These are phyloP conservation scores for Apus apus DNA, from an alignment of 2,113 vertebrate species.

Conservation along the genomic window DNA sequence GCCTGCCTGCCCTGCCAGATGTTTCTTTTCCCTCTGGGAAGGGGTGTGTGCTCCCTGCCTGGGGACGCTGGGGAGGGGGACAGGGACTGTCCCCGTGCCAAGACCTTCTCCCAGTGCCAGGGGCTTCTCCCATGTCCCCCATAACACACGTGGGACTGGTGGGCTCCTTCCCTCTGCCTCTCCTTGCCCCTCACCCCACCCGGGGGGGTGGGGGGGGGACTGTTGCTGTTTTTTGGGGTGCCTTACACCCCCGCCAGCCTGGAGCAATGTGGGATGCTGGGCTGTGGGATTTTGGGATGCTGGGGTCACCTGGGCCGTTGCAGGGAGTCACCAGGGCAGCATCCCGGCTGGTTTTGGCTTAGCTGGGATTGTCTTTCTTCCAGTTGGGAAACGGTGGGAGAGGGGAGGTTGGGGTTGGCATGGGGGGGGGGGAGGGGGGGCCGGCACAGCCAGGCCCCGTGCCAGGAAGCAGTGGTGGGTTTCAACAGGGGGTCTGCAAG, in stretches of 20 bases:
- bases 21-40: conserved; percentile 30
- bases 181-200: fast-evolving
- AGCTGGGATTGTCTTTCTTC: fast-evolving
- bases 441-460: neutral
- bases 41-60: neutral
- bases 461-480: neutral
- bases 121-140: neutral
- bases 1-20: conserved; percentile 20
- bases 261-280: neutral
- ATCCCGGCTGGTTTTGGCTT: fast-evolving
- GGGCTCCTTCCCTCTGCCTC: neutral
- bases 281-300: neutral
- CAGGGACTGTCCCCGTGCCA: neutral
- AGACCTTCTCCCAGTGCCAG: fast-evolving
- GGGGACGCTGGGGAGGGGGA: neutral
- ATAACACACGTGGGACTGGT: fast-evolving
- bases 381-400: neutral
- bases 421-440: too few relatives aligned
- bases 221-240: fast-evolving
- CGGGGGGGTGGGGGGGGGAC: too few relatives aligned
- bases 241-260: fast-evolving
- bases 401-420: fast-evolving
- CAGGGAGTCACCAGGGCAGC: neutral
- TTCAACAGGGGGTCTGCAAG: neutral
- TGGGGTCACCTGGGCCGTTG: fast-evolving